Evolutionary conservation across 1,140 invertebrate species (phyloP), one percentile per base, ranked within the genome.

Genomic region (Bombus terrestris): DNA sequence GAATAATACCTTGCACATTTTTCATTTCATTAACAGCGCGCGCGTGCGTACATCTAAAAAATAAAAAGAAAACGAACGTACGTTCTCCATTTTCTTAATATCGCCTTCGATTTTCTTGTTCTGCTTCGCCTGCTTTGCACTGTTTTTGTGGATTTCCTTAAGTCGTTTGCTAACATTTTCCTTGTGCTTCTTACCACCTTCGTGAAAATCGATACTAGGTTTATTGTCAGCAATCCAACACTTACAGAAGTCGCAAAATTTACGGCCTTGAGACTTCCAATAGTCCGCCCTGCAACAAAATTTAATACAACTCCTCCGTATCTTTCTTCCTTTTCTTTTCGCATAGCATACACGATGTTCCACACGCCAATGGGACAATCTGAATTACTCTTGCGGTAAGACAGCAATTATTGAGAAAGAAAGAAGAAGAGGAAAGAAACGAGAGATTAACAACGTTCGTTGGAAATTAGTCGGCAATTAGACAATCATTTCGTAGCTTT

Each of bases 191-290:
- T 98, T 98, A 8, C 99, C 99, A 95, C 97, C 97, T 95, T 99
- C 99, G 95, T 99, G 99, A 94, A 99, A 99, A 85, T 99, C 98
- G 88, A 99, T 96, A 94, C 98, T 99, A 96, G 98, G 97, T 96
- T 98, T 99, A 94, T 99, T 99, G 95, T 99, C 99, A 78, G 98
- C 97, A 90, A 99, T 98, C 99, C 99, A 99, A 94, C 98, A 99
- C 95, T 99, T 99, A 95, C 99, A 99, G 95, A 98, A 98, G 90
- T 99, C 98, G 93, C 99, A 99, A 94, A 97, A 99, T 94, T 99
- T 99, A 81, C 98, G 97, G 0, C 98, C 98, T 90, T 99, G 97
- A 47, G 99, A 99, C 95, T 99, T 99, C 99, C 99, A 99, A 94
- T 98, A 99, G 91, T 99, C 98, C 13, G 99, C 97, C 99, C 97